Evolutionary conservation across 2,888 invertebrate genomes (phyloP).

Genomic region (Rotaria magnacalcarata): DNA sequence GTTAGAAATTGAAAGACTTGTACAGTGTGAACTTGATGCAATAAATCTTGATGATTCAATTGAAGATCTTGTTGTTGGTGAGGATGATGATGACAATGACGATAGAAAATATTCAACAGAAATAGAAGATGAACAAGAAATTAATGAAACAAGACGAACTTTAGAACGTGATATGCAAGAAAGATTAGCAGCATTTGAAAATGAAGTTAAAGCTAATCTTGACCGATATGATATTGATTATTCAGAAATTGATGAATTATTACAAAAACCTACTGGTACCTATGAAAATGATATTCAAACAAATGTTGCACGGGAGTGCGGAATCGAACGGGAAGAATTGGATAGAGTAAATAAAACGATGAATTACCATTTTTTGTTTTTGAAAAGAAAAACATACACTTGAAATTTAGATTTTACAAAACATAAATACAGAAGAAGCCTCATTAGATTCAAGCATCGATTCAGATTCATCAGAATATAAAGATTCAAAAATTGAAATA

Average conservation of each 20-base stretch:
- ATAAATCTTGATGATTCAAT: not conserved
- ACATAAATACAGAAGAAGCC: not conserved
- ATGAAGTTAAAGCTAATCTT: not conserved
- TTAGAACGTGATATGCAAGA: not conserved
- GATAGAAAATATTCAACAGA: not conserved
- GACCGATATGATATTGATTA: not conserved
- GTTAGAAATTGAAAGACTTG: not conserved
- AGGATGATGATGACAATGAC: not conserved
- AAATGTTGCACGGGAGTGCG: not conserved
- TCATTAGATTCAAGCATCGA: not conserved
- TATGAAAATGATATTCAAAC: not conserved
- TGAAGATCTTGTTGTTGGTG: not conserved
- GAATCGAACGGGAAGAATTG: not conserved
- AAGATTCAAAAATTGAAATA: not conserved
- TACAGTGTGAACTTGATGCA: slow-evolving; percentile 6
- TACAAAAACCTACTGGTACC: not conserved
- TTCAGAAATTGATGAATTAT: not conserved
- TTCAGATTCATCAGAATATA: not conserved
- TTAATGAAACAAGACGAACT: not conserved
- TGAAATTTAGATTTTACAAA: not conserved
- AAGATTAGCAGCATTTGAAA: not conserved
- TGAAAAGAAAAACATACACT: no score
- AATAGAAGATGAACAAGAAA: not conserved
- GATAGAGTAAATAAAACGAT: not conserved
- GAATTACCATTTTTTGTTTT: not conserved